Conservation (phyloP, 2,113 vertebrate species). For the Egretta garzetta region DNA sequence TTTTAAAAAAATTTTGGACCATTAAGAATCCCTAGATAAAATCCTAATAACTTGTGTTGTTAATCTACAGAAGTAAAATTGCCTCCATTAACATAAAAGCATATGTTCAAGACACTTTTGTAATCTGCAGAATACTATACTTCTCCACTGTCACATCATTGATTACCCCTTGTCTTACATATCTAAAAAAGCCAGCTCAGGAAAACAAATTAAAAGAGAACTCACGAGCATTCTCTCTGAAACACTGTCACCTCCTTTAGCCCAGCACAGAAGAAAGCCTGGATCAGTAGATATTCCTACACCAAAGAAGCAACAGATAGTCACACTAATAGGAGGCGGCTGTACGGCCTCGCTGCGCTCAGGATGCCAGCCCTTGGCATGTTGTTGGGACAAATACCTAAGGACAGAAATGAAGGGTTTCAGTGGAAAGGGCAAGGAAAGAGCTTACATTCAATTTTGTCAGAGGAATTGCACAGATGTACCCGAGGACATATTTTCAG, state of each 20-base stretch:
- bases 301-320: not conserved
- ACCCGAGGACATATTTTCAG: not conserved
- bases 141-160: not conserved
- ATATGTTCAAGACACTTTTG: not conserved
- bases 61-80: slow-evolving; percentile 13
- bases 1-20: slow-evolving; percentile 51
- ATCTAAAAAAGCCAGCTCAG: not conserved
- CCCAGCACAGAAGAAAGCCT: not conserved
- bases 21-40: slow-evolving; percentile 55
- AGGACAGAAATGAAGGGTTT: not conserved
- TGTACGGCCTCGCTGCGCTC: not conserved
- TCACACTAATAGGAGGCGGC: not conserved
- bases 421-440: not conserved
- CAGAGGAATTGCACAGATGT: not conserved
- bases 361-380: not conserved
- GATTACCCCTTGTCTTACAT: not conserved
- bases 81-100: not conserved
- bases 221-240: not conserved
- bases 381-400: not conserved
- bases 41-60: slow-evolving; percentile 11
- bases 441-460: not conserved
- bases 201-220: not conserved
- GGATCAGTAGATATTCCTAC: not conserved
- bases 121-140: not conserved
- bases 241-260: not conserved